Evolutionary conservation across 2,888 invertebrate species (phyloP), one percentile per base, ranked within the genome.

Genomic region (Lampropteryx suffumata): DNA sequence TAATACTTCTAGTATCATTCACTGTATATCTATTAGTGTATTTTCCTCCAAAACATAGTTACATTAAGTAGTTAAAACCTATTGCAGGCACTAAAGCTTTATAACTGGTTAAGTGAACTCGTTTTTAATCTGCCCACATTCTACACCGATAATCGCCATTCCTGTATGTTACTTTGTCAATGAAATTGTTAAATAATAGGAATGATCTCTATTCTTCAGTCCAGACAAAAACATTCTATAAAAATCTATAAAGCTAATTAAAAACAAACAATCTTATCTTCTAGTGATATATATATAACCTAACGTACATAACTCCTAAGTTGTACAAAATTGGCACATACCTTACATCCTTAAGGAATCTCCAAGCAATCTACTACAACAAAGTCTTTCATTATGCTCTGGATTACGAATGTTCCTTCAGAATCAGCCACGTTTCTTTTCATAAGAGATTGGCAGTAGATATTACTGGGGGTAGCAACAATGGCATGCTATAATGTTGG

Each of bases 401-500:
- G 41, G 76, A 79, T 79, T 77, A 79, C 67, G 67, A 69, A 69
- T 72, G 75, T 73, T 63, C 52, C 59, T 46, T 47, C 51, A 55
- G 63, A 65, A 72, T 66, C 64, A 64, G 67, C 61, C 66, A 62
- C 64, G 64, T 67, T 69, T 72, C 73, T 79, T 78, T 74, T 59
- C 74, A 68, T 68, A 73, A 74, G 69, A 79, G 73, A 78, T 77
- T 71, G 74, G 65, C 50, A 47, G 53, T 77, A 17, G 26, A 17
- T 35, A 79, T 79, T 79, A 79, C 65, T 51, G 48, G 70, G 67
- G 68, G 61, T 56, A 57, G 62, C 56, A 69, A 79, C 76, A 79
- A 81, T 73, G 66, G 41, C 70, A 59, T 47, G 59, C 61, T 55
- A 58, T 59, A 61, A 59, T 67, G 29, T 43, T 45, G 33, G 50